A percentile compares a stretch with the other conserved stretches of the same genome.
phyloP scores from a whole-genome alignment of 2,113 vertebrate species.

The Mobula hypostoma region DNA sequence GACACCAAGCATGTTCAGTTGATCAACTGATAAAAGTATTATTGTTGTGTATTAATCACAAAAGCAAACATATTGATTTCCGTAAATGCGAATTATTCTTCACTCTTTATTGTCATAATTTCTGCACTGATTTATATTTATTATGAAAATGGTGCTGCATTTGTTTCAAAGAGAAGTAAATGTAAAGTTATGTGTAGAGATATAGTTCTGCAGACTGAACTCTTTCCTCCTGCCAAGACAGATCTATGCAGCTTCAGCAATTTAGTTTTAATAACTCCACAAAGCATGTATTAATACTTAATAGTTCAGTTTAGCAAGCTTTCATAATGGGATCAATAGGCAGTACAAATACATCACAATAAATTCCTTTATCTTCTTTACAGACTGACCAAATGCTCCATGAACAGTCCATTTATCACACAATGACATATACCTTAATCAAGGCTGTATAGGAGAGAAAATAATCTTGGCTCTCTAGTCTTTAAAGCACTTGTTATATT shows the following conservation, averaged over 20 bases:
- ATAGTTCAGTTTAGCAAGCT: not conserved
- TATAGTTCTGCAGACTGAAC: not conserved
- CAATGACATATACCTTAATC: not conserved
- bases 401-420: not conserved
- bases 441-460: not conserved
- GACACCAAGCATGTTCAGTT: too few relatives aligned
- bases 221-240: not conserved
- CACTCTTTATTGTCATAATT: not conserved
- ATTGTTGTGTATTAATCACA: not conserved
- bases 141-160: not conserved
- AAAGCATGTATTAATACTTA: not conserved
- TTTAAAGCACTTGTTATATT: too few relatives aligned
- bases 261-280: not conserved
- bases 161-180: not conserved
- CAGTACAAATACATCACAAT: not conserved
- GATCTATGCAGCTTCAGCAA: not conserved
- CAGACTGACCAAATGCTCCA: not conserved
- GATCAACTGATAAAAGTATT: not conserved
- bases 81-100: not conserved
- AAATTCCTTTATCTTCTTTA: not conserved
- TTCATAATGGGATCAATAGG: not conserved
- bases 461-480: not conserved
- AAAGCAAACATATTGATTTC: constrained; percentile 14
- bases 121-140: not conserved
- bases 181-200: not conserved